Evolutionary conservation across 1,140 invertebrate species (phyloP).

Genomic region (Drosophila subobscura): DNA sequence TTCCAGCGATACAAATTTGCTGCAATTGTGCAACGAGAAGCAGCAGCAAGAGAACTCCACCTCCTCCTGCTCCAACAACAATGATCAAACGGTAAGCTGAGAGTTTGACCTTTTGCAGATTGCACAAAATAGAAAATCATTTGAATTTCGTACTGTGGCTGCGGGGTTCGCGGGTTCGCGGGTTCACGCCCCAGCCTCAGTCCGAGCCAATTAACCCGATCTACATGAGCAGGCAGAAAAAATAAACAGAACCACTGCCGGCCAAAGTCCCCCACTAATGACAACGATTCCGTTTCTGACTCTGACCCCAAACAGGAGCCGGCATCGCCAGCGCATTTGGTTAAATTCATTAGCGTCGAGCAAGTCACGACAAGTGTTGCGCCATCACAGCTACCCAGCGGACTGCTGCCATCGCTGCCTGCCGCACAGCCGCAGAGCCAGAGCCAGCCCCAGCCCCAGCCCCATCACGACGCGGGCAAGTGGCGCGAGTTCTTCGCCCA

Average conservation of each 20-base stretch:
- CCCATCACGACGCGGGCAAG: constrained; percentile 85
- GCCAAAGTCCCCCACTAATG: constrained; percentile 56
- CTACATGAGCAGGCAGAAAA: constrained; percentile 56
- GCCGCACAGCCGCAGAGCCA: constrained; percentile 79
- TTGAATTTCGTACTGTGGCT: constrained; percentile 16
- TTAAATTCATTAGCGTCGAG: constrained; percentile 83
- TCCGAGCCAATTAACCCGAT: constrained; percentile 78
- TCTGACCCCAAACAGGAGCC: constrained; percentile 56
- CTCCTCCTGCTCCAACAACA: constrained; percentile 45
- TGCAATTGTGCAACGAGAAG: constrained; percentile 77
- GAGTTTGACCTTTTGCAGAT: constrained; percentile 63
- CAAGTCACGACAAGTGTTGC: constrained; percentile 84
- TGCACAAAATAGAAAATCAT: constrained; percentile 63
- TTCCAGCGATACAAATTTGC: constrained; percentile 74
- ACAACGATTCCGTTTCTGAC: constrained; percentile 60
- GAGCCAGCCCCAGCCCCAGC: no score
- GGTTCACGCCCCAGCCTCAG: constrained; percentile 61
- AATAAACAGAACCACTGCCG: constrained; percentile 49
- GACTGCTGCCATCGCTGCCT: constrained; percentile 73
- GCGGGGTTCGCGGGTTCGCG: constrained; percentile 12
- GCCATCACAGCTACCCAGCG: constrained; percentile 83
- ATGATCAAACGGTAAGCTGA: constrained; percentile 68
- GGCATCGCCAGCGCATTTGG: constrained; percentile 55
- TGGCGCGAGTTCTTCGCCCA: constrained; percentile 88
- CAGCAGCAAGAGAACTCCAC: constrained; percentile 47